Evolutionary conservation across 2,888 invertebrate species (phyloP), one percentile per base, ranked within the genome.

Genomic region (Chirona hameri): DNA sequence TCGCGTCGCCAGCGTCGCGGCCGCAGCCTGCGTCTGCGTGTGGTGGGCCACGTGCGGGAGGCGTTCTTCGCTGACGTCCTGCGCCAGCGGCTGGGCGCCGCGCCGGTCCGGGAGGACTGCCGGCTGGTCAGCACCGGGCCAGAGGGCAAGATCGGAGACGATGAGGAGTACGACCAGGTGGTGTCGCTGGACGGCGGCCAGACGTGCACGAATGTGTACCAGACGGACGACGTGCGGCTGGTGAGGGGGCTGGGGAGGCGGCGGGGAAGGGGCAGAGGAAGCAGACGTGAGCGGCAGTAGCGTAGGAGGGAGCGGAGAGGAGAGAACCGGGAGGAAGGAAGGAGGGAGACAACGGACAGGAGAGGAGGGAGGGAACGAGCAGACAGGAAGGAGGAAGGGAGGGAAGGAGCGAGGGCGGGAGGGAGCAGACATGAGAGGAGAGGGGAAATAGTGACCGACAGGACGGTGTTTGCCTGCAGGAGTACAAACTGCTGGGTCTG

Each of bases 81-180:
- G 46, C 46, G 46, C n/a, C 79, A 14, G 24, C 79, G 79, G 27
- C 79, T 79, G 46, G 79, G 48, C 79, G 79, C 79, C 48, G n/a
- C 79, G 10, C 46, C 79, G 4, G 48, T n/a, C 24, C 18, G 12
- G 1, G 48, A 46, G 46, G 21, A 7, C 15, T 79, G 79, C 48
- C 79, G 79, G 0, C 79, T 79, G 46, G n/a, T 24, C 24, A 18
- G n/a, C 21, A 21, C 46, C 48, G 48, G n/a, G 0, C 72, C 31
- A 1, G 18, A 0, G 5, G 72, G 4, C 31, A 31, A 72, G 31
- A 15, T 15, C 14, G 14, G 29, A 18, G 72, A 7, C 10, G 27
- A 14, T 0, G 31, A 72, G 18, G 27, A 15, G 72, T 27, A 31
- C 18, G 27, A 31, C 72, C 15, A 5, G 18, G 72, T 31, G 27